Evolutionary conservation across 2,888 invertebrate species (phyloP).

Genomic region (Beris chalybata): DNA sequence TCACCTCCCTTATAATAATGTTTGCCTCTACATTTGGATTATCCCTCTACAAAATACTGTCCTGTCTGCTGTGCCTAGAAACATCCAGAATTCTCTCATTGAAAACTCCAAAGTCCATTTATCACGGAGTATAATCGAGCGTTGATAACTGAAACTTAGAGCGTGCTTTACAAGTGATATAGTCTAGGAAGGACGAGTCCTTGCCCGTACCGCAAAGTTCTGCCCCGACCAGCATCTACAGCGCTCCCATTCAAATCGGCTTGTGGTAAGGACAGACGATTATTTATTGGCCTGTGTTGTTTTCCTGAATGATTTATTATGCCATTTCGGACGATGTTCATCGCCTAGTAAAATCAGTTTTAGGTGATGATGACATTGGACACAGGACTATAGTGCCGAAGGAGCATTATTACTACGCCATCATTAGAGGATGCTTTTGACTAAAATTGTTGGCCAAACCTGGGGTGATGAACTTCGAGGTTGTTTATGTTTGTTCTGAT

Average conservation of each 20-base stretch:
- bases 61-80: conserved; percentile 4
- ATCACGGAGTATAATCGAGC: conserved; percentile 25
- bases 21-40: conserved; percentile 16
- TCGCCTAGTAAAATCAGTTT: conserved; percentile 23
- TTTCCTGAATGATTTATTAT: conserved; percentile 20
- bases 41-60: conserved; percentile 12
- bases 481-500: too few relatives aligned
- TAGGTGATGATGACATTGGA: conserved; percentile 22
- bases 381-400: conserved; percentile 9
- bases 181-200: background rate
- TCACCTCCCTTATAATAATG: conserved; percentile 15
- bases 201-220: background rate
- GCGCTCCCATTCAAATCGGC: conserved; percentile 8
- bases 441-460: too few relatives aligned
- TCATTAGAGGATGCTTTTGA: background rate
- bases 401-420: conserved; percentile 2
- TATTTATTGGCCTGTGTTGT: conserved; percentile 28
- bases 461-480: too few relatives aligned
- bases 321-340: conserved; percentile 8
- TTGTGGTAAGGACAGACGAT: conserved; percentile 23
- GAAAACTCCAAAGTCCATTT: conserved; percentile 28
- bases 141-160: conserved; percentile 26
- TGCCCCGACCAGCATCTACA: background rate
- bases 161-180: background rate
- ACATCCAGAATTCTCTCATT: conserved; percentile 6